Base-by-base conservation (phyloP, 2,888 invertebrate genomes). In the Pyralis farinalis region DNA sequence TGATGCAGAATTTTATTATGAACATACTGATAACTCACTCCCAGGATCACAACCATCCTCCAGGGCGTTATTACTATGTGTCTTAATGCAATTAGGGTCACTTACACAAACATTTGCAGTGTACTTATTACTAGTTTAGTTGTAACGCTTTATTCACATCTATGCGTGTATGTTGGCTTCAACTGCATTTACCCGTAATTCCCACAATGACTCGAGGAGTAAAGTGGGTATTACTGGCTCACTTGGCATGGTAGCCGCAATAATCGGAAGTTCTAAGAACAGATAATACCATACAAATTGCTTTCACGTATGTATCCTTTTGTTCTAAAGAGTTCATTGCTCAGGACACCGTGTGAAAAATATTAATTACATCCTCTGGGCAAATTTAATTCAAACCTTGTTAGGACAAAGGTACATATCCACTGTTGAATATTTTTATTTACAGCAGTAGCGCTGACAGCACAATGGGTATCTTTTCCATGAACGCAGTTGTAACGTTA, bases 291-390 rank as follows among this genome's bases (percentile, higher is more conserved):
- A 58, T 62, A 66, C 53, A 63, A 71, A 76, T 71, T 71, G 60
- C 61, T 67, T 63, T 71, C 70, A 71, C 68, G 71, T 64, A 71
- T 68, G 71, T 63, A 49, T 55, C 53, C 51, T 51, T 50, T 53
- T 46, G 50, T 58, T 50, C 54, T n/a, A 16, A 16, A 7, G 7
- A 25, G n/a, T 25, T n/a, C 25, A 25, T 25, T 7, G 25, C 49
- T 49, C 43, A 34, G 30, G 12, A 41, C 49, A 48, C 55, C 73
- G 71, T 65, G 71, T 58, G 57, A 62, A 65, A 71, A 76, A 69
- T 79, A 71, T 63, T 73, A 77, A 80, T 65, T 44, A 57, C 46
- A 66, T 63, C 60, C 68, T 60, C 68, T 60, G 63, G 55, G 58
- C 62, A 48, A 56, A 62, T 55, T 54, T 58, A 58, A 37, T 21